phyloP scores from a whole-genome alignment of 1,140 invertebrate species.

The Ridgeia piscesae region DNA sequence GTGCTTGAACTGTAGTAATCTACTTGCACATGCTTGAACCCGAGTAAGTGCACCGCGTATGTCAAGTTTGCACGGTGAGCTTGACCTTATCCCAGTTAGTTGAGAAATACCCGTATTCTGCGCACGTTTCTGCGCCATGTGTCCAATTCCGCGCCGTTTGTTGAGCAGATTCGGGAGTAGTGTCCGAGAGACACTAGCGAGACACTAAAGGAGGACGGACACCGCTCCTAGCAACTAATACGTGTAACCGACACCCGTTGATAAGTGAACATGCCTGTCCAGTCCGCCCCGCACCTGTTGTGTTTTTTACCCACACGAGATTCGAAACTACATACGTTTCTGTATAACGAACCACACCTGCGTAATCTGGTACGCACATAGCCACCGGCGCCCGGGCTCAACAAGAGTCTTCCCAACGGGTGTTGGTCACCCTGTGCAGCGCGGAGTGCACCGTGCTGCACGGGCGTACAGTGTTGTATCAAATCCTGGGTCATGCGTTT shows the following conservation, averaged over 20 bases:
- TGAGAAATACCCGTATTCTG: too few species aligned
- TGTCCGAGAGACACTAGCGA: background rate
- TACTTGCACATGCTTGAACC: too few species aligned
- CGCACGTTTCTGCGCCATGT: background rate
- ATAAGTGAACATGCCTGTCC: background rate
- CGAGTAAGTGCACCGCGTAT: too few species aligned
- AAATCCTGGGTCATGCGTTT: background rate
- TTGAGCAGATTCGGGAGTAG: background rate
- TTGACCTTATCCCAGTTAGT: too few species aligned
- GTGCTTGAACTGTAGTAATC: too few species aligned
- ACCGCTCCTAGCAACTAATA: background rate
- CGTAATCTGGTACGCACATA: background rate
- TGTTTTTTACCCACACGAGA: background rate
- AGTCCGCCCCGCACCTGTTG: background rate
- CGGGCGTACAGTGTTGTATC: background rate
- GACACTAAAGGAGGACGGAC: background rate
- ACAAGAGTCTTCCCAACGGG: background rate
- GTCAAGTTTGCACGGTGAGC: too few species aligned
- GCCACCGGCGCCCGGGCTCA: background rate
- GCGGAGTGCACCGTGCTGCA: too few species aligned
- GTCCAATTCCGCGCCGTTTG: background rate
- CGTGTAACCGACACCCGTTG: background rate
- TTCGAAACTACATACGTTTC: background rate
- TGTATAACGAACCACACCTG: background rate
- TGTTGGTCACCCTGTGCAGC: background rate